These are phyloP conservation scores for Aphidius colemani DNA, from an alignment of 2,888 invertebrate species.

Conservation along the genomic window DNA sequence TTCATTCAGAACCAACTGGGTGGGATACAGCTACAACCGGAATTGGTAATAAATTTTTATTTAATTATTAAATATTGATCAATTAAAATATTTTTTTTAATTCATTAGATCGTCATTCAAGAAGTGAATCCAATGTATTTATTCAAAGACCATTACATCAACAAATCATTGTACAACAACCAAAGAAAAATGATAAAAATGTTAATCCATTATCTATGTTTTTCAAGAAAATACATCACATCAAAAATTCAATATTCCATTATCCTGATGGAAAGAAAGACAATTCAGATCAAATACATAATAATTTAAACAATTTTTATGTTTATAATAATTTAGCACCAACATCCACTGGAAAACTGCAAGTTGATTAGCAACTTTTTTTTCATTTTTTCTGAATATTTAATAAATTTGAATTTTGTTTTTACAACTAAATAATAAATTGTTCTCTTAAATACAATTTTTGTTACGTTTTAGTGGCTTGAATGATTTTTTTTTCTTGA, in stretches of 20 bases:
- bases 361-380: no score
- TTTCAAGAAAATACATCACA: slow-evolving; percentile 39
- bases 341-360: no score
- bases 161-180: slow-evolving; percentile 43
- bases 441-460: no score
- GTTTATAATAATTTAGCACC: slow-evolving; percentile 20
- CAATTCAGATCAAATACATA: slow-evolving; percentile 9
- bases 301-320: slow-evolving; percentile 27
- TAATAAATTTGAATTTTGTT: no score
- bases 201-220: slow-evolving; percentile 38
- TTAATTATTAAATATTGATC: background rate
- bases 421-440: no score
- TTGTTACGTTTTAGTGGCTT: no score
- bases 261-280: slow-evolving; percentile 24
- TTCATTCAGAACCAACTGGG: slow-evolving; percentile 4
- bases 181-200: slow-evolving; percentile 32
- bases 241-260: slow-evolving; percentile 43
- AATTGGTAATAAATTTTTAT: background rate
- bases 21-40: slow-evolving; percentile 29
- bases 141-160: slow-evolving; percentile 46
- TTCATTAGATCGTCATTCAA: slow-evolving; percentile 14
- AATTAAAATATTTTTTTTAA: background rate
- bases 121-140: slow-evolving; percentile 29
- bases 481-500: background rate
- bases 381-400: no score